These are phyloP conservation scores for Colletes gigas DNA, from an alignment of 1,140 invertebrate genomes.

Conservation along the genomic window DNA sequence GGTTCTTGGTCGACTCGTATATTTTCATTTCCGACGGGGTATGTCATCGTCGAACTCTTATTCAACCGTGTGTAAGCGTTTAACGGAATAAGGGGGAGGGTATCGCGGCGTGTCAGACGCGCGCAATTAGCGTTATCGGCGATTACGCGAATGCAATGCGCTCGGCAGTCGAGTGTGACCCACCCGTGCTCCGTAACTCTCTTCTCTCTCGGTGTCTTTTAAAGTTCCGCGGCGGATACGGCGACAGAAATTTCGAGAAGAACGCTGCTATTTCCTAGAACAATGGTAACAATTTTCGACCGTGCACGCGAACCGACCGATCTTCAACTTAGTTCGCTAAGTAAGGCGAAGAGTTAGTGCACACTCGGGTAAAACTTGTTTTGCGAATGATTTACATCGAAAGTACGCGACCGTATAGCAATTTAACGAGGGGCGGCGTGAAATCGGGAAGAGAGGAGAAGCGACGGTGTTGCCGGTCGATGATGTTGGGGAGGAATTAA, in stretches of 20 bases:
- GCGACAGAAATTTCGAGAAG: no score
- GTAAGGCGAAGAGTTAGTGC: background rate
- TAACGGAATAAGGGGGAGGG: background rate
- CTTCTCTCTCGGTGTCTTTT: background rate
- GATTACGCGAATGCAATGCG: constrained; percentile 38
- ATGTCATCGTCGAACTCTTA: background rate
- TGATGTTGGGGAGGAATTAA: constrained; percentile 6
- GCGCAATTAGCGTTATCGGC: constrained; percentile 26
- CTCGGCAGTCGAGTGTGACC: constrained; percentile 3
- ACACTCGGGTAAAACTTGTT: constrained; percentile 34
- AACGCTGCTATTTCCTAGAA: no score
- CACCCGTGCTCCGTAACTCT: background rate
- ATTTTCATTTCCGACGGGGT: background rate
- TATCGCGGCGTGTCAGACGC: constrained; percentile 21
- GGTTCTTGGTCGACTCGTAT: background rate
- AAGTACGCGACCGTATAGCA: constrained; percentile 39
- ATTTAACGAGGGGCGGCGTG: constrained; percentile 38
- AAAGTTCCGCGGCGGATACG: no score
- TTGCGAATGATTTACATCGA: constrained; percentile 47
- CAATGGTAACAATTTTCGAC: no score
- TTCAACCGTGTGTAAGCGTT: background rate
- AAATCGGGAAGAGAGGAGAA: constrained; percentile 10
- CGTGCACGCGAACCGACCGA: no score
- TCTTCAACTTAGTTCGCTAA: background rate
- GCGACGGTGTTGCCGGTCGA: background rate